These are phyloP conservation scores for Xyrauchen texanus DNA, from an alignment of 2,113 vertebrate species.

Conservation along the genomic window DNA sequence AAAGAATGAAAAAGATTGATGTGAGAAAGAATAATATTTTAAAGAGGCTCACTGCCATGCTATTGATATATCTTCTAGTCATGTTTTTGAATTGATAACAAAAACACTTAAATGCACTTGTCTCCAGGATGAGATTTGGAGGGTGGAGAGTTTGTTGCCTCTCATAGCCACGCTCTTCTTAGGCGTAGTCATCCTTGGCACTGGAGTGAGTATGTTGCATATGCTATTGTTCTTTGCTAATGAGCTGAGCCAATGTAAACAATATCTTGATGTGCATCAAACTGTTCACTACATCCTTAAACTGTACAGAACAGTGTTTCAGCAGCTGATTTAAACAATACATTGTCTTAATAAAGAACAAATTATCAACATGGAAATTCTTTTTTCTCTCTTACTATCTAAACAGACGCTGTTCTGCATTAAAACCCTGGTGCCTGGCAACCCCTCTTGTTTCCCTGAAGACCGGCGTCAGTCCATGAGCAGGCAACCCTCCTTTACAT, in stretches of 20 bases:
- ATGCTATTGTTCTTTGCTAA: too few species aligned
- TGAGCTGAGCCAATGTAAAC: too few species aligned
- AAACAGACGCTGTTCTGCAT: conserved; percentile 54
- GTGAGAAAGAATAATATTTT: too few species aligned
- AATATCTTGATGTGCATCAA: too few species aligned
- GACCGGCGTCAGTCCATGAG: conserved; percentile 94
- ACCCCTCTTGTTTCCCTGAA: conserved; percentile 66
- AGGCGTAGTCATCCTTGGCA: conserved; percentile 73
- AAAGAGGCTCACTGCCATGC: too few species aligned
- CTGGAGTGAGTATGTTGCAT: conserved; percentile 73
- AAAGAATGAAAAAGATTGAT: too few species aligned
- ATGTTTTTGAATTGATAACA: not conserved
- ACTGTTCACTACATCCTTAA: too few species aligned
- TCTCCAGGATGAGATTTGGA: conserved; percentile 66
- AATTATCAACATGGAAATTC: too few species aligned
- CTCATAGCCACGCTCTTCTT: conserved; percentile 77
- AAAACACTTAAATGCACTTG: not conserved
- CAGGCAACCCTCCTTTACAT: conserved; percentile 95
- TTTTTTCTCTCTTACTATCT: not conserved
- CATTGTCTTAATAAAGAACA: too few species aligned
- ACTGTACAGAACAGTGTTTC: too few species aligned
- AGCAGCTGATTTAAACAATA: too few species aligned
- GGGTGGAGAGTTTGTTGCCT: conserved; percentile 71
- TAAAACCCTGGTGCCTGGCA: conserved; percentile 61
- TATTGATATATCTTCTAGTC: too few species aligned